phyloP scores from a whole-genome alignment of 1,140 invertebrate species.

The Pogonognathellus flavescens region DNA sequence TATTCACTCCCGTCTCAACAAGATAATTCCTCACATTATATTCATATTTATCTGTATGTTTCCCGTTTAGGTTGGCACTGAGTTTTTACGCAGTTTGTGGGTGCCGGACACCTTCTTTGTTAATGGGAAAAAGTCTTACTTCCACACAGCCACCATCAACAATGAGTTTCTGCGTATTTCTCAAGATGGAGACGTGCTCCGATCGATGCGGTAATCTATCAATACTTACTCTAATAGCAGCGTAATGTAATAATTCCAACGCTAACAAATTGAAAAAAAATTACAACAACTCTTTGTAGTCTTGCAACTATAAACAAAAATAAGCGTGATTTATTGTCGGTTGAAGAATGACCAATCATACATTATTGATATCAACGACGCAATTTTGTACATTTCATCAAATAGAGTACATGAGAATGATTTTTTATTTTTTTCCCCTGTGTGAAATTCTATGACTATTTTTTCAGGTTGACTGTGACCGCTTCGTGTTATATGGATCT shows the following conservation, averaged over 20 bases:
- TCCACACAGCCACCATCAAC: slow-evolving; percentile 96
- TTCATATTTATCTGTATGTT: not conserved
- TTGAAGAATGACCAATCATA: no score
- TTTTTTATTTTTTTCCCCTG: no score
- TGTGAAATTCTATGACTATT: not conserved
- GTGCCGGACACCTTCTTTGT: slow-evolving; percentile 98
- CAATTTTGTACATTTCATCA: no score
- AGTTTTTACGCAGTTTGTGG: slow-evolving; percentile 98
- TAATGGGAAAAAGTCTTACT: slow-evolving; percentile 98
- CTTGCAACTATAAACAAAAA: no score
- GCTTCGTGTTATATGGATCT: slow-evolving; percentile 98
- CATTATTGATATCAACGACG: no score
- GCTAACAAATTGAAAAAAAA: no score
- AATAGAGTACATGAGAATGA: no score
- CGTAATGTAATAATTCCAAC: no score
- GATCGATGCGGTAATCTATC: slow-evolving; percentile 89
- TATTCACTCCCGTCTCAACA: not conserved
- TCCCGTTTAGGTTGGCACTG: slow-evolving; percentile 78
- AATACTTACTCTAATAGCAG: not conserved
- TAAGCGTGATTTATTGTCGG: no score
- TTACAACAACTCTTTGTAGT: not conserved
- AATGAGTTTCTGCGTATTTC: slow-evolving; percentile 97
- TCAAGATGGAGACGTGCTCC: slow-evolving; percentile 92
- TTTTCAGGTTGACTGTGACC: slow-evolving; percentile 93
- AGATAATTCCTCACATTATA: no score